These are phyloP conservation scores for Hirundichthys speculiger DNA, from an alignment of 2,113 vertebrate genomes.

Conservation along the genomic window DNA sequence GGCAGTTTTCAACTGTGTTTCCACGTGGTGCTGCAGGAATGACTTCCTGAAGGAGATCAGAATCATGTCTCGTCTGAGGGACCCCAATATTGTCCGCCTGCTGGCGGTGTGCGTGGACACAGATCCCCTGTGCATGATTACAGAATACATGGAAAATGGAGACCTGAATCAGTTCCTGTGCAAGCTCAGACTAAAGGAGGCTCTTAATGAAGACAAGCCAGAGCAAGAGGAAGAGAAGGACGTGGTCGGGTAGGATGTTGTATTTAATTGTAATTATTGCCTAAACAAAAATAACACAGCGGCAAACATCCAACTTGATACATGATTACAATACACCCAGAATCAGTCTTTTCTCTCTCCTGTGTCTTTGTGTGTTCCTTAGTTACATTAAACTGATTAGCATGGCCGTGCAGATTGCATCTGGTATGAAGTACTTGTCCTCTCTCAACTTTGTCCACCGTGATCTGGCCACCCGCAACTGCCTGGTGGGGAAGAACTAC, in stretches of 20 bases:
- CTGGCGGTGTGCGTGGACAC: slow-evolving; percentile 92
- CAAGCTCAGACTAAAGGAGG: slow-evolving; percentile 80
- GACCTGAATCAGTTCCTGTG: slow-evolving; percentile 98
- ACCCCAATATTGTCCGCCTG: slow-evolving; percentile 95
- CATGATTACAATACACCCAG: neutral
- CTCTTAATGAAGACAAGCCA: slow-evolving; percentile 27
- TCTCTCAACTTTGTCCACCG: slow-evolving; percentile 98
- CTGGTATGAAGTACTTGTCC: slow-evolving; percentile 97
- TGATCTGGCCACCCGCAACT: slow-evolving; percentile 96
- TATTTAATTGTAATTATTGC: neutral
- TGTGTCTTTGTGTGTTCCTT: slow-evolving; percentile 9
- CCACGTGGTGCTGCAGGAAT: slow-evolving; percentile 80
- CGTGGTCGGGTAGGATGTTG: slow-evolving; percentile 82
- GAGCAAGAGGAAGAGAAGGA: slow-evolving; percentile 39
- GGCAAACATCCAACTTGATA: neutral
- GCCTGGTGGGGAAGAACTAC: slow-evolving; percentile 92
- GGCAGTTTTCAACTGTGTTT: neutral
- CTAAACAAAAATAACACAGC: neutral
- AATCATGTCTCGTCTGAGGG: slow-evolving; percentile 95
- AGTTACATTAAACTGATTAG: slow-evolving; percentile 86
- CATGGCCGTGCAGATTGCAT: slow-evolving; percentile 94
- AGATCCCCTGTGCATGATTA: slow-evolving; percentile 97
- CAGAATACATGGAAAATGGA: slow-evolving; percentile 98
- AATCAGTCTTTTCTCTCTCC: slow-evolving; percentile 1
- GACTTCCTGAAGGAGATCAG: slow-evolving; percentile 99